Evolutionary conservation across 2,888 invertebrate genomes (phyloP), one percentile per base, ranked within the genome.

Genomic region (Endomychus coccineus): DNA sequence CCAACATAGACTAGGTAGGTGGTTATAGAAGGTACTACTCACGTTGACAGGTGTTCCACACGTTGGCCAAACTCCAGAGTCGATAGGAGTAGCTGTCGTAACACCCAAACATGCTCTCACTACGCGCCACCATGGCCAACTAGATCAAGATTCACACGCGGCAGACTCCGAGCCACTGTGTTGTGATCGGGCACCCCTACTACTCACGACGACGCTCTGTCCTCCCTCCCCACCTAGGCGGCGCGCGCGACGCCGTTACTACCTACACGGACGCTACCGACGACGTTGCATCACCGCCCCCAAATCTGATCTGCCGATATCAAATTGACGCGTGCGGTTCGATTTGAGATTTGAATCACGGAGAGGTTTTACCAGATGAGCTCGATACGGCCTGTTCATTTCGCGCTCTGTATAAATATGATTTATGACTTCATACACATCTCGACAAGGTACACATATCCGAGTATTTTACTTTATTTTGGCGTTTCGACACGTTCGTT

Each of bases 61-160:
- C 78, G 71, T 80, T 79, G 71, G 80, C 80, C 69, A 80, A 71
- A 72, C 78, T 79, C 80, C 80, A 80, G 68, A 80, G 75, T 67
- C 79, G 75, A 71, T 79, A 80, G 67, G 79, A 79, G 71, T 80
- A 80, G 73, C 78, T 79, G 71, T 79, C 79, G 72, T 77, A 78
- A 71, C 77, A 77, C 66, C 77, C 77, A 74, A 77, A 78, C 79
- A 78, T 81, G 73, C 75, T 78, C 71, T 73, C 79, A 74, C 77
- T 74, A 71, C 78, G 78, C 77, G 80, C 80, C 76, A 83, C 82
- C 81, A 82, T 82, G 78, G 78, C 81, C 76, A 75, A 80, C 79
- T 78, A 76, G 62, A 71, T 56, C 68, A 24, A 59, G 29, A 30
- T 24, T 35, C 43, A 42, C 48, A 51, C 52, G 49, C 49, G 50